Evolutionary conservation across 2,797 vertebrate genomes (phyloP), one percentile per base, ranked within the genome.

Genomic region (Propithecus deckenii): DNA sequence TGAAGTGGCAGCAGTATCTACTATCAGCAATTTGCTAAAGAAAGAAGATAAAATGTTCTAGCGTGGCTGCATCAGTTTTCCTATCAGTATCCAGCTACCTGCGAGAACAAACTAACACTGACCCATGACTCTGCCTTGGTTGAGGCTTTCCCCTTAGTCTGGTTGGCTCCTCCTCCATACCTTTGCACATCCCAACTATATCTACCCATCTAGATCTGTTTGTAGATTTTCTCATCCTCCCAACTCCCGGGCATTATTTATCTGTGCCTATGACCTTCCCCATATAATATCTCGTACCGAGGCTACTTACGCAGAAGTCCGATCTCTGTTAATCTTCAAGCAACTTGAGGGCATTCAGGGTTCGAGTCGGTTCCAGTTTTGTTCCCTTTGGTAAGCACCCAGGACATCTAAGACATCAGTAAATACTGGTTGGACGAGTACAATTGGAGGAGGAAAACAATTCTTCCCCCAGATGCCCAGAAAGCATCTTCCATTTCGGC

Each of bases 241-340:
- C 59, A 78, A 63, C 65, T 96, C 84, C 35, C 23, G 41, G 93
- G 67, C 95, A 50, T 84, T 76, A 50, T 57, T 79, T 75, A 55
- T 63, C 83, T 69, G 8, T 81, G 71, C 55, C 43, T 86, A 5
- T 28, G 80, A 84, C 93, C 52, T 94, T 94, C 71, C 87, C 85
- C 65, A 57, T 30, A 59, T 46, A 32, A 6, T 63, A 81, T 52
- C 50, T 95, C 48, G 14, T 63, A 57, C 48, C 25, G 23, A 81
- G 38, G 85, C 67, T 96, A 97, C 96, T 98, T 95, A 97, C 97
- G 59, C 61, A 92, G 52, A 95, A 63, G 86, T 96, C 80, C 52
- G 55, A 46, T 69, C 69, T 83, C 86, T 89, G 13, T 92, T 41
- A 89, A 85, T 83, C 89, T 84, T 71, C 92, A 32, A 92, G 50